Conservation (phyloP, 2,888 invertebrate species). For the Leptopilina myrica region DNA sequence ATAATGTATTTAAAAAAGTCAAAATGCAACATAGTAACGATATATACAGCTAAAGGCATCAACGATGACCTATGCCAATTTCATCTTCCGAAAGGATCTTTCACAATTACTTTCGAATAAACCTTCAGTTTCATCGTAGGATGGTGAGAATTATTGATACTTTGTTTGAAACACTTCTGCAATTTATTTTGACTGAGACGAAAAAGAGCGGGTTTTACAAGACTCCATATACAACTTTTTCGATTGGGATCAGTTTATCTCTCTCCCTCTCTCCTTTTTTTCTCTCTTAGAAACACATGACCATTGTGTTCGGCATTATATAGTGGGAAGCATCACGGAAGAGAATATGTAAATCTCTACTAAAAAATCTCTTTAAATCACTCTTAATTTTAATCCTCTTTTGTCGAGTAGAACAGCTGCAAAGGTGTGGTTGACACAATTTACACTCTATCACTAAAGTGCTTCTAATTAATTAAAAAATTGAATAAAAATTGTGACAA, state of each 20-base stretch:
- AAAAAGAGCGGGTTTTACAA: conserved; percentile 4
- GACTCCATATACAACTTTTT: conserved; percentile 22
- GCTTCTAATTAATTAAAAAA: too few relatives aligned
- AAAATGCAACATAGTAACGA: too few relatives aligned
- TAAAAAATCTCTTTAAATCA: neutral
- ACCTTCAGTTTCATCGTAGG: conserved; percentile 18
- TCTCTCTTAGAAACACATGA: neutral
- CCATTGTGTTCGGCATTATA: conserved; percentile 25
- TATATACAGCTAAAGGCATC: neutral
- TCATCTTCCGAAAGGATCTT: conserved; percentile 2
- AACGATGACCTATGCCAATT: conserved; percentile 23
- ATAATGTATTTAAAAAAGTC: too few relatives aligned
- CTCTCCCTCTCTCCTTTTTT: neutral
- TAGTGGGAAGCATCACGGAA: conserved; percentile 12
- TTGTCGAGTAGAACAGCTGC: too few relatives aligned
- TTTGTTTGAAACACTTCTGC: conserved; percentile 21
- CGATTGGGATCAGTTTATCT: conserved; percentile 7
- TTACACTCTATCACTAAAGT: too few relatives aligned
- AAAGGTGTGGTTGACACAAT: too few relatives aligned
- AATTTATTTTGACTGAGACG: conserved; percentile 10
- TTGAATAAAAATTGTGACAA: too few relatives aligned
- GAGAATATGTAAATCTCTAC: neutral
- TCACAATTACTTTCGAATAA: conserved; percentile 27
- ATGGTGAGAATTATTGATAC: conserved; percentile 31
- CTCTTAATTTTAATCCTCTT: neutral